Conservation (phyloP, 2,888 invertebrate genomes). For the Drosophila mimica region DNA sequence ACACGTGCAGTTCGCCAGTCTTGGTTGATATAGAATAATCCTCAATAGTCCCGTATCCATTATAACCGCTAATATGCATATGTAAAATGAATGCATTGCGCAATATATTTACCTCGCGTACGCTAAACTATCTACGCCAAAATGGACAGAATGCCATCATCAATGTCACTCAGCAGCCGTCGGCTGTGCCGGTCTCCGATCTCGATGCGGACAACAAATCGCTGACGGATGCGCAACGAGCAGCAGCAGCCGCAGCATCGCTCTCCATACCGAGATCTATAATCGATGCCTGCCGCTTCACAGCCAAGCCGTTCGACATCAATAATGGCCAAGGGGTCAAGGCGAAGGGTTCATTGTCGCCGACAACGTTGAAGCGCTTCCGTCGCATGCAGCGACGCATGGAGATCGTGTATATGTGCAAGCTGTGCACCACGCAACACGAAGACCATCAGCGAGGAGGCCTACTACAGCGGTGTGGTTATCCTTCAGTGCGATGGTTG, state of each 20-base stretch:
- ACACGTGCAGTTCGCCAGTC: slow-evolving; percentile 29
- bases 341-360: slow-evolving; percentile 72
- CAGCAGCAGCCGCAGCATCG: slow-evolving; percentile 44
- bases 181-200: slow-evolving; percentile 47
- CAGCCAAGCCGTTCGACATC: slow-evolving; percentile 67
- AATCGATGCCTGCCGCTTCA: slow-evolving; percentile 77
- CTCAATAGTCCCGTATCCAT: slow-evolving; percentile 8
- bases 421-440: slow-evolving; percentile 82
- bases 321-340: slow-evolving; percentile 28
- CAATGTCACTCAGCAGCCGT: slow-evolving; percentile 75
- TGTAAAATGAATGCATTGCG: slow-evolving; percentile 82
- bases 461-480: slow-evolving; percentile 81
- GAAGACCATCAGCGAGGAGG: slow-evolving; percentile 82
- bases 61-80: slow-evolving; percentile 49
- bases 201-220: slow-evolving; percentile 45
- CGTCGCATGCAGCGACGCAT: slow-evolving; percentile 80
- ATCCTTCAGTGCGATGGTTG: slow-evolving; percentile 84
- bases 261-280: slow-evolving; percentile 78
- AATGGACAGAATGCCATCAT: slow-evolving; percentile 83
- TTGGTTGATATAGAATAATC: slow-evolving; percentile 7
- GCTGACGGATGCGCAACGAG: slow-evolving; percentile 44
- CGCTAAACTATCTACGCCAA: slow-evolving; percentile 77
- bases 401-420: slow-evolving; percentile 82
- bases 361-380: slow-evolving; percentile 75
- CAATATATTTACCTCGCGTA: slow-evolving; percentile 80